Evolutionary conservation across 2,888 invertebrate species (phyloP).

Genomic region (Eupithecia inturbata): DNA sequence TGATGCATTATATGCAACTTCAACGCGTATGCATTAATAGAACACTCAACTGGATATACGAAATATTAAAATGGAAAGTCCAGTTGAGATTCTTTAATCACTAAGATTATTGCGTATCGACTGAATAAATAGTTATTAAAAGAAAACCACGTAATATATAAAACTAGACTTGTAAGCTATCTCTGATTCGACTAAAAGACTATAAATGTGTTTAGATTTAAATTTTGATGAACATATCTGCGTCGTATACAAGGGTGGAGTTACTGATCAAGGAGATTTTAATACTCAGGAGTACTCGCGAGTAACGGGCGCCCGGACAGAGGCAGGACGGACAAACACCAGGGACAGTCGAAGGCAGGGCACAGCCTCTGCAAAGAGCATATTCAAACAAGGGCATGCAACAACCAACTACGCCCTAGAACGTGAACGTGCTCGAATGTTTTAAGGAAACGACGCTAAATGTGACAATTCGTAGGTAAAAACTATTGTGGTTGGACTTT

Average conservation of each 20-base stretch:
- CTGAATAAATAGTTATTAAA: slow-evolving; percentile 79
- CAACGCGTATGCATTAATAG: slow-evolving; percentile 48
- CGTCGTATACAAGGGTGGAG: slow-evolving; percentile 75
- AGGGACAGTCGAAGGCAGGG: slow-evolving; percentile 1
- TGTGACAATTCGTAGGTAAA: slow-evolving; percentile 12
- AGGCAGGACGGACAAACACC: slow-evolving; percentile 17
- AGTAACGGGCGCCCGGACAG: slow-evolving; percentile 26
- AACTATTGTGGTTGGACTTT: background rate
- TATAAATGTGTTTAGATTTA: slow-evolving; percentile 79
- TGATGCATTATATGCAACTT: slow-evolving; percentile 53
- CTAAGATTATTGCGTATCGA: slow-evolving; percentile 74
- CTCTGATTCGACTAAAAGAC: slow-evolving; percentile 83
- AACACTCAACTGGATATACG: slow-evolving; percentile 58
- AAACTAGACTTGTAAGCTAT: slow-evolving; percentile 78
- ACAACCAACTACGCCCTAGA: background rate
- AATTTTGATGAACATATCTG: slow-evolving; percentile 82
- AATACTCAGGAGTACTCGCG: slow-evolving; percentile 65
- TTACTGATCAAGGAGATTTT: slow-evolving; percentile 76
- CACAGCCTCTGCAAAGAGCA: background rate
- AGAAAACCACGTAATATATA: slow-evolving; percentile 71
- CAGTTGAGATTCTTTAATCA: slow-evolving; percentile 72
- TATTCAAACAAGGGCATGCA: background rate
- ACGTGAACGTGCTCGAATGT: background rate
- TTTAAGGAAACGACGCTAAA: background rate
- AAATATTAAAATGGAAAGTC: slow-evolving; percentile 52